These are phyloP conservation scores for Nemurella pictetii DNA, from an alignment of 2,888 invertebrate species.

Conservation along the genomic window DNA sequence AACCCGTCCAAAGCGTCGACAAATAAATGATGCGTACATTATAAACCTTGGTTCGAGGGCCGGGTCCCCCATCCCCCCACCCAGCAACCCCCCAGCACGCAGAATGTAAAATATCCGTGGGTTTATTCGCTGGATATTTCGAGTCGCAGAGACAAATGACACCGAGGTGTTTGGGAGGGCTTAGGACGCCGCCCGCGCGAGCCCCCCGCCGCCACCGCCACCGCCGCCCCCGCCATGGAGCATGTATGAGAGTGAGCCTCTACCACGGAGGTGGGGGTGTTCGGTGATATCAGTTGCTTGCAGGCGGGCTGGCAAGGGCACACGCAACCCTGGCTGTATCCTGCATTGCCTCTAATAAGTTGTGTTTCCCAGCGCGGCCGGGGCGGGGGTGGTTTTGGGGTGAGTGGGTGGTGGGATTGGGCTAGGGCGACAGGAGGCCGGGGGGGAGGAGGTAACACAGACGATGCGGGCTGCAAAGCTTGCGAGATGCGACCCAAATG, in stretches of 20 bases:
- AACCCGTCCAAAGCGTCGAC: not conserved
- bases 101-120: conserved; percentile 22
- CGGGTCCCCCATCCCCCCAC: not conserved
- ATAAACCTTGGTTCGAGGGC: not conserved
- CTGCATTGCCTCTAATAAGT: conserved; percentile 19
- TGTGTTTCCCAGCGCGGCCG: conserved; percentile 15
- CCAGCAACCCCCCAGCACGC: not conserved
- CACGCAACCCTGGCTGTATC: not conserved
- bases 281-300: conserved; percentile 22
- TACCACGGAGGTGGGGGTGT: not conserved
- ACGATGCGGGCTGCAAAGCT: not conserved
- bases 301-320: not conserved
- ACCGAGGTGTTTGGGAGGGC: conserved; percentile 23
- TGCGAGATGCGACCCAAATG: not conserved
- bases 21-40: not conserved
- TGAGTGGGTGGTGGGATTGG: not conserved
- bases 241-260: not conserved
- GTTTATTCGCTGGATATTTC: conserved; percentile 1
- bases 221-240: too few relatives aligned
- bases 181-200: not conserved
- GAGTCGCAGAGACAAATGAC: conserved; percentile 11
- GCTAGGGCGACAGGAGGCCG: not conserved
- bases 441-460: not conserved
- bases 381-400: not conserved
- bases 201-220: not conserved